phyloP scores from a whole-genome alignment of 2,888 invertebrate species.

The Volucella inflata region DNA sequence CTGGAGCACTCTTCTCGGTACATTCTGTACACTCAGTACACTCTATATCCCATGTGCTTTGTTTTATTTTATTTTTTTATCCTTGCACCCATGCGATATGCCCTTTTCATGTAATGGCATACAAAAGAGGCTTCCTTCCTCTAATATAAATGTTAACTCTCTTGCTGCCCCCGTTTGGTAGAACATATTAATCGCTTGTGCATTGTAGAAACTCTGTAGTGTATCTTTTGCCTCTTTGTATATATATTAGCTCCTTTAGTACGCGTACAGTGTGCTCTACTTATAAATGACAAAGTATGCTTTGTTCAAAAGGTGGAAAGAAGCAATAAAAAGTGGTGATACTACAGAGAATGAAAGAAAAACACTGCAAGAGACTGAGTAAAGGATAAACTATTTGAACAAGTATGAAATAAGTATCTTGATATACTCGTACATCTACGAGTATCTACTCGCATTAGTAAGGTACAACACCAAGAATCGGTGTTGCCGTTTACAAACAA shows the following conservation, averaged over 20 bases:
- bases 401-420: conserved; percentile 23
- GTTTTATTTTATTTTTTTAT: neutral
- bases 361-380: conserved; percentile 8
- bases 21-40: neutral
- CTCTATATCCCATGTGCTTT: conserved; percentile 6
- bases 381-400: conserved; percentile 43
- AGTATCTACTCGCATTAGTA: no score
- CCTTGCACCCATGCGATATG: conserved; percentile 52
- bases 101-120: conserved; percentile 56
- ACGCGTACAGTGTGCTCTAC: conserved; percentile 43
- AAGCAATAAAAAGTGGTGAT: conserved; percentile 3
- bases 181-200: conserved; percentile 48
- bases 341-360: conserved; percentile 22
- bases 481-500: no score
- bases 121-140: conserved; percentile 38
- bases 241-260: no score
- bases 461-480: no score
- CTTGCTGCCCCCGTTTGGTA: neutral
- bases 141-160: conserved; percentile 14
- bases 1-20: conserved; percentile 36
- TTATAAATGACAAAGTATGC: conserved; percentile 66
- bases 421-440: conserved; percentile 32
- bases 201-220: neutral
- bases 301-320: conserved; percentile 51
- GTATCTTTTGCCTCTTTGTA: no score